Conservation (phyloP, 2,888 invertebrate genomes). For the Kuschelorhynchus macadamiae region DNA sequence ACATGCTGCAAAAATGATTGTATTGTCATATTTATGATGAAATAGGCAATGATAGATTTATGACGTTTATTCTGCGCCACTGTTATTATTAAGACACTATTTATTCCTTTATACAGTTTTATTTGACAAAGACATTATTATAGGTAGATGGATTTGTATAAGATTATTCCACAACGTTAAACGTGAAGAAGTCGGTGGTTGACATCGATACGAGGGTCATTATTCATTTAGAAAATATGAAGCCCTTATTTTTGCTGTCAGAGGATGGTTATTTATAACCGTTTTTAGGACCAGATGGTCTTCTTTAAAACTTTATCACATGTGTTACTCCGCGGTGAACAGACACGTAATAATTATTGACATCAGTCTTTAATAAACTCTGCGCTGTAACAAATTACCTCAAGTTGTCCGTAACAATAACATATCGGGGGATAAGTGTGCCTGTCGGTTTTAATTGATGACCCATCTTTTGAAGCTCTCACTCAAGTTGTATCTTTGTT, state of each 20-base stretch:
- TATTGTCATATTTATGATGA: too few relatives aligned
- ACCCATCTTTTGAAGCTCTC: background rate
- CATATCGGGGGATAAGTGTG: background rate
- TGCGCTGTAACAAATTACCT: constrained; percentile 8
- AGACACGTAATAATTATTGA: constrained; percentile 39
- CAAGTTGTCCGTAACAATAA: background rate
- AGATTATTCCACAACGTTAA: too few relatives aligned
- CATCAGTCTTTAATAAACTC: constrained; percentile 29
- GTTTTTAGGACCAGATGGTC: constrained; percentile 37
- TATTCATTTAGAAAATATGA: constrained; percentile 27
- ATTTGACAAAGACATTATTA: too few relatives aligned
- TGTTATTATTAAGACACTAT: too few relatives aligned
- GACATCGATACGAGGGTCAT: constrained; percentile 17
- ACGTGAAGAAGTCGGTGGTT: constrained; percentile 11
- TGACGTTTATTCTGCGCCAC: too few relatives aligned
- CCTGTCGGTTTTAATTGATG: background rate
- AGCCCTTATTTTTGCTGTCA: constrained; percentile 36
- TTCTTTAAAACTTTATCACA: constrained; percentile 33
- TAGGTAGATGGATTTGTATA: too few relatives aligned
- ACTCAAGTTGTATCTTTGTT: too few relatives aligned
- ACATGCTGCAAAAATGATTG: too few relatives aligned
- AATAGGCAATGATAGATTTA: too few relatives aligned
- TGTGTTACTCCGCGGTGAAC: constrained; percentile 35
- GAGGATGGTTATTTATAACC: constrained; percentile 30
- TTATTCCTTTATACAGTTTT: too few relatives aligned